These are phyloP conservation scores for Physeter macrocephalus DNA, from an alignment of 2,113 vertebrate species.

Conservation along the genomic window DNA sequence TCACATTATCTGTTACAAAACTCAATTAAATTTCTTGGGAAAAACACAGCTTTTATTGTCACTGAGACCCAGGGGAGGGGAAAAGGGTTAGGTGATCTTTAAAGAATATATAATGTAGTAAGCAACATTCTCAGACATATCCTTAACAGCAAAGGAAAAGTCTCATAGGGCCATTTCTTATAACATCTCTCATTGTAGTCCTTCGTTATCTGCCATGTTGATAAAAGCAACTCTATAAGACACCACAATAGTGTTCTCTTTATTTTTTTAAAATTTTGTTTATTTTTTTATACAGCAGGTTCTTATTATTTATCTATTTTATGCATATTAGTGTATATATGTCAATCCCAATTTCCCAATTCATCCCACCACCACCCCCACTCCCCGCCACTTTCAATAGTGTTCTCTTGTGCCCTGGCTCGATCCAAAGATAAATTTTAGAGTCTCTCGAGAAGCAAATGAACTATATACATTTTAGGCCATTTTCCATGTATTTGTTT, in stretches of 20 bases:
- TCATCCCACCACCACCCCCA: too few relatives aligned
- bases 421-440: background rate
- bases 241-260: background rate
- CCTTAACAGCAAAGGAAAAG: background rate
- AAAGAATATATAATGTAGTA: background rate
- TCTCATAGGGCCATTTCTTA: background rate
- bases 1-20: background rate
- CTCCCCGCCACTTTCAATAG: background rate
- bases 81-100: background rate
- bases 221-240: background rate
- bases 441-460: background rate
- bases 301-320: too few relatives aligned
- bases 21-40: background rate
- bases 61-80: background rate
- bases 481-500: background rate
- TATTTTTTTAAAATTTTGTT: too few relatives aligned
- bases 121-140: background rate
- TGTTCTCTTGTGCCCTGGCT: background rate
- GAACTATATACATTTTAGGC: background rate
- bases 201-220: background rate
- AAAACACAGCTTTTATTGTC: background rate
- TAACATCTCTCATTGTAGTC: background rate
- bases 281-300: too few relatives aligned
- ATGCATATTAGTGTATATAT: too few relatives aligned
- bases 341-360: too few relatives aligned